Conservation (phyloP, 1,140 invertebrate species). For the Panulirus ornatus region DNA sequence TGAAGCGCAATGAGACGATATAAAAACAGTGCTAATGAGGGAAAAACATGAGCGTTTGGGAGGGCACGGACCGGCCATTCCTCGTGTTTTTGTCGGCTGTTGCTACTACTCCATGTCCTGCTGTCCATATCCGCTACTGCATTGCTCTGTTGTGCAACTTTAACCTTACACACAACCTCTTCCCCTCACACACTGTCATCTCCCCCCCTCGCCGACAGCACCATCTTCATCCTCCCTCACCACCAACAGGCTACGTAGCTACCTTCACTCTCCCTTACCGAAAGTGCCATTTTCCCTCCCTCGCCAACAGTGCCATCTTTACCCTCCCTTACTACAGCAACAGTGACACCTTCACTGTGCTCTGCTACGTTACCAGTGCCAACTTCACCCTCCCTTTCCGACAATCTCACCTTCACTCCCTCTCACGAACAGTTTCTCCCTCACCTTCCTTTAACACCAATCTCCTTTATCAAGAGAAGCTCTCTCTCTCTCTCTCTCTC, state of each 20-base stretch:
- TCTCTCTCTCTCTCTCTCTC: background rate
- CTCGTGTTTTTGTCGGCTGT: background rate
- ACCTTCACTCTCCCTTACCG: background rate
- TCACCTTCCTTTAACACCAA: background rate
- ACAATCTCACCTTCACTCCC: background rate
- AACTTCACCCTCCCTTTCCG: background rate
- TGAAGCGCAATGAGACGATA: background rate
- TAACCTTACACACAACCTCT: background rate
- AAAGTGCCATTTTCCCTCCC: background rate
- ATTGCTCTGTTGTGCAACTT: background rate
- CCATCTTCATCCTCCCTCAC: background rate
- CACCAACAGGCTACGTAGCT: background rate
- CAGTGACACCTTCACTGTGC: background rate
- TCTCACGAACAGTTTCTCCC: background rate
- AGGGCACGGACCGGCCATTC: slow-evolving; percentile 19
- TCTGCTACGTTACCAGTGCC: background rate
- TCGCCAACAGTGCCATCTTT: background rate
- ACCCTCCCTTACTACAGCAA: no score
- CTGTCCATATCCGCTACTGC: background rate
- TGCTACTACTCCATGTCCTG: background rate
- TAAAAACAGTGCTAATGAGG: slow-evolving; percentile 31
- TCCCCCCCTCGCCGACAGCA: background rate
- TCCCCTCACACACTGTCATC: background rate
- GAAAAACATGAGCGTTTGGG: slow-evolving; percentile 32
- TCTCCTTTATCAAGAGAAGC: background rate